Conservation (phyloP, 2,888 invertebrate species). For the Labia minor region DNA sequence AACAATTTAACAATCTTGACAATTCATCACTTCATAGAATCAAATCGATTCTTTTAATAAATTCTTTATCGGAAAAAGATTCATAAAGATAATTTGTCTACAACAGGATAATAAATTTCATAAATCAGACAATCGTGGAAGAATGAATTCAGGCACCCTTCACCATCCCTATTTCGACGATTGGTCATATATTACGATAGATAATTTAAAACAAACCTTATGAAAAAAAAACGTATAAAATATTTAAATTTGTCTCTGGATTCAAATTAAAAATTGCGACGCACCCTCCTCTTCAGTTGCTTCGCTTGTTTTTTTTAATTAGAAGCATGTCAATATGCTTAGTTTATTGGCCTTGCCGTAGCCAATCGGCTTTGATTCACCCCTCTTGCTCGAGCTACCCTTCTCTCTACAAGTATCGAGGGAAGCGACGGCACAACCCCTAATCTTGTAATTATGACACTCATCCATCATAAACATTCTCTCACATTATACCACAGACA, state of each 20-base stretch:
- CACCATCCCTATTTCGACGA: not conserved
- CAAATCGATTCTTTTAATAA: no score
- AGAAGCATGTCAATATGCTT: constrained; percentile 13
- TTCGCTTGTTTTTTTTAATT: constrained; percentile 8
- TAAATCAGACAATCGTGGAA: no score
- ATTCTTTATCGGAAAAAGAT: no score
- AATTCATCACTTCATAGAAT: no score
- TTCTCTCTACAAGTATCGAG: not conserved
- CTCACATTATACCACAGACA: no score
- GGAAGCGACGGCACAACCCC: not conserved
- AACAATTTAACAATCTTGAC: no score
- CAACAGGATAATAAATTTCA: no score
- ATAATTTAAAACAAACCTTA: constrained; percentile 2
- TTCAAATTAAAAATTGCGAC: not conserved
- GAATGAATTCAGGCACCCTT: no score
- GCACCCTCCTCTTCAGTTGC: not conserved
- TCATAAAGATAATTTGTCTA: no score
- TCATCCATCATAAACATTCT: not conserved
- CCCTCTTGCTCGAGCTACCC: not conserved
- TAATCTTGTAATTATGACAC: constrained; percentile 7
- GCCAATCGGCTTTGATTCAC: constrained; percentile 1
- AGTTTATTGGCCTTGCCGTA: not conserved
- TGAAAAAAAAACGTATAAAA: not conserved
- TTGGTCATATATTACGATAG: not conserved
- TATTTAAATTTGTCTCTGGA: constrained; percentile 13